Base-by-base conservation (phyloP, 2,888 invertebrate genomes). In the Dascillus cervinus region DNA sequence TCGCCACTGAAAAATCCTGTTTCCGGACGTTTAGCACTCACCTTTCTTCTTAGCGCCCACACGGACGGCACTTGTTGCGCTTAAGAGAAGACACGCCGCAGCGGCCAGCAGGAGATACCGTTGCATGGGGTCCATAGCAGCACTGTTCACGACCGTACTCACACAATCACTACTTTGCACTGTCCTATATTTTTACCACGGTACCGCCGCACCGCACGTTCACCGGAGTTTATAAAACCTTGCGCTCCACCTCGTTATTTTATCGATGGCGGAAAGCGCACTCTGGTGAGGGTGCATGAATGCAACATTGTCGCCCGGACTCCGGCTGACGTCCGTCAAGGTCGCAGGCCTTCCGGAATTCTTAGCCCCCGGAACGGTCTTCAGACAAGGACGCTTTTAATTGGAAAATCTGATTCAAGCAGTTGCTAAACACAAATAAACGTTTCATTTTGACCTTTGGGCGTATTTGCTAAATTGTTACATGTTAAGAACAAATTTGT, bases 211-310 rank as follows among this genome's bases (percentile, higher is more conserved):
- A 66, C 68, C 64, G 66, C 68, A 70, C 71, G 64, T 71, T 71
- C 69, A 70, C 70, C 64, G 70, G 69, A 69, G 69, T 73, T 72
- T 73, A 73, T 73, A 73, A 73, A 73, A 73, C 73, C 73, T 73
- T 73, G 72, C 69, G 71, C 72, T 69, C 67, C 68, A 62, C 65
- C 60, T 62, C 62, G 37, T 39, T 33, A 39, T 39, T n/a, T 34
- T 41, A 41, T 30, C 32, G 37, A 37, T 39, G 40, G 39, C 34
- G 30, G 34, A 36, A 30, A 34, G 43, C 27, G 40, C 34, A 29
- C 31, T 33, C 38, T 44, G 46, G 43, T 44, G 49, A 44, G 47
- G 44, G 45, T 43, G 44, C 37, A n/a, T n/a, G 17, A 17, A 17
- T 6, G 17, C 8, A 8, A 4, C 8, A 4, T 8, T 8, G 4